These are phyloP conservation scores for Hemistola chrysoprasaria DNA, from an alignment of 2,888 invertebrate species.

Conservation along the genomic window DNA sequence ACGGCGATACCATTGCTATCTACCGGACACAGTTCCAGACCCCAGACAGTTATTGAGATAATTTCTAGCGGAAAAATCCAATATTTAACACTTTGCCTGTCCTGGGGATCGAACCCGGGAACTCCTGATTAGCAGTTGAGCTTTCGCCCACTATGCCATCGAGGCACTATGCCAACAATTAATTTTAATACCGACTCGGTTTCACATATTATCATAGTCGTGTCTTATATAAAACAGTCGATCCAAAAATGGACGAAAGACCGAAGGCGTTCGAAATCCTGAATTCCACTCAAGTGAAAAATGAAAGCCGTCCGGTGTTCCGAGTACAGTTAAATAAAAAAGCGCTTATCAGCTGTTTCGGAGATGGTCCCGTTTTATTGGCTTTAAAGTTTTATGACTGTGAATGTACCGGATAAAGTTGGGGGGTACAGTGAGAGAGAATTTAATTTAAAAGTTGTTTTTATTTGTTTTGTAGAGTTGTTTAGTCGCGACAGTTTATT, in stretches of 20 bases:
- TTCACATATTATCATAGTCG: too few species aligned
- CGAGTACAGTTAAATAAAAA: constrained; percentile 66
- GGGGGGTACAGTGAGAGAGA: constrained; percentile 29
- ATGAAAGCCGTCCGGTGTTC: constrained; percentile 27
- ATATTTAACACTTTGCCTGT: too few species aligned
- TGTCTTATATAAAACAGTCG: too few species aligned
- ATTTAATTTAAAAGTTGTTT: not conserved
- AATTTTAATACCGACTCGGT: too few species aligned
- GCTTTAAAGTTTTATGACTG: constrained; percentile 72
- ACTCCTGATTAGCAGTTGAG: too few species aligned
- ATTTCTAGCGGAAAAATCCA: too few species aligned
- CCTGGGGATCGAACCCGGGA: too few species aligned
- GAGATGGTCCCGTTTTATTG: constrained; percentile 64
- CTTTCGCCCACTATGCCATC: too few species aligned
- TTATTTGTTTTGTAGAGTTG: not conserved
- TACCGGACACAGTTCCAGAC: too few species aligned
- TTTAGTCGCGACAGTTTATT: not conserved
- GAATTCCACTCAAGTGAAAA: constrained; percentile 19
- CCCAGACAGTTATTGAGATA: too few species aligned
- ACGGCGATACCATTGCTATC: too few species aligned
- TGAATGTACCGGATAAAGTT: constrained; percentile 45
- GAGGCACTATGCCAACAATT: too few species aligned
- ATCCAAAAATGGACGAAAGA: not conserved
- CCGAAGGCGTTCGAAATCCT: constrained; percentile 17
- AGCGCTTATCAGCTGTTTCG: constrained; percentile 71